Percentiles rank a stretch among this genome's conserved stretches.
These are phyloP conservation scores for Muraenolepis orangiensis DNA, from an alignment of 2,797 vertebrate species.

Conservation along the genomic window DNA sequence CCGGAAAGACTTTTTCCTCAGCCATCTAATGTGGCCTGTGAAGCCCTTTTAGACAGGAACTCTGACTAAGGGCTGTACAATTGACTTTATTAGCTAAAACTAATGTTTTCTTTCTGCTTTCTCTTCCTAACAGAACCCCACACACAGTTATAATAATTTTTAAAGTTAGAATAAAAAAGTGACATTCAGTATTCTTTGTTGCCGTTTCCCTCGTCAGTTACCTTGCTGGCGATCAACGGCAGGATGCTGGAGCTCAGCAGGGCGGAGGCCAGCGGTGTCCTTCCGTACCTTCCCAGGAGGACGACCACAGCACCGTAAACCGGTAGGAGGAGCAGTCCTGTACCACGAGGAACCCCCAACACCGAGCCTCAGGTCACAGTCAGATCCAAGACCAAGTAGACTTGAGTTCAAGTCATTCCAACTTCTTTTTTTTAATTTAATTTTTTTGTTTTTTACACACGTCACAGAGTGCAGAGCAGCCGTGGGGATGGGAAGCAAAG, in stretches of 20 bases:
- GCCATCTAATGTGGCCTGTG: not conserved
- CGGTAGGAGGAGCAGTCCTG: conserved; percentile 72
- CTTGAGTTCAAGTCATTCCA: not conserved
- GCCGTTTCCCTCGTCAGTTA: no score
- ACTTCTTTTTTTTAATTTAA: no score
- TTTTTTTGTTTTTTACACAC: not conserved
- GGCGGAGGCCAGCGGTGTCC: conserved; percentile 48
- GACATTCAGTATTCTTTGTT: no score
- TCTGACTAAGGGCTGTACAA: not conserved
- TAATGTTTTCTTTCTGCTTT: not conserved
- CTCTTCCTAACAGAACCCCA: not conserved
- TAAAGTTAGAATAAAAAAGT: no score
- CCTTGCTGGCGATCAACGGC: conserved; percentile 75
- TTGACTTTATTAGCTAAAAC: not conserved
- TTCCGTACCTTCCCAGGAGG: conserved; percentile 68
- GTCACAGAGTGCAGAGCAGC: not conserved
- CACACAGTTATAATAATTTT: no score
- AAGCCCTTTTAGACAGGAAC: not conserved
- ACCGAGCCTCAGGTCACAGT: not conserved
- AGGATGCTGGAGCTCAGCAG: conserved; percentile 70
- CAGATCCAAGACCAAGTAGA: not conserved
- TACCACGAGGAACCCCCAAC: conserved; percentile 4
- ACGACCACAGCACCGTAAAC: conserved; percentile 56
- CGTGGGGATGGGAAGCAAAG: not conserved
- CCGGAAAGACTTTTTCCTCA: no score